Base-by-base conservation (phyloP, 2,797 vertebrate species). In the Mormyrops attenuatus region DNA sequence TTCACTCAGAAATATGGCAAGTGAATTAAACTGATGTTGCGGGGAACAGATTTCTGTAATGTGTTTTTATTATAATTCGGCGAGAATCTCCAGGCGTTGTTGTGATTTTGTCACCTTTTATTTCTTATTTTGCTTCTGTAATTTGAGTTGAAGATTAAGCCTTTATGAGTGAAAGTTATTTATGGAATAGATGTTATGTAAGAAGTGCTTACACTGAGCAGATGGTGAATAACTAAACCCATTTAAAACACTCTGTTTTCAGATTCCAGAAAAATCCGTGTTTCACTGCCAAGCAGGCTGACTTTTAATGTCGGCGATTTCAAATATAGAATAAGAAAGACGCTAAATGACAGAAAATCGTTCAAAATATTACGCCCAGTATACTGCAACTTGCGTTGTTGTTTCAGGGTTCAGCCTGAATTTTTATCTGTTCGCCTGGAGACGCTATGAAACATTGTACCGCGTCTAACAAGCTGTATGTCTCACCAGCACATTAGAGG, bases 181-280 rank as follows among this genome's bases (percentile, higher is more conserved):
- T 85, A 52, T 85, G 82, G 82, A 52, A 85, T 26, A 30, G 82
- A 85, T 26, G 22, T 85, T 85, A 85, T 52, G 82, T 30, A 85
- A 85, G 11, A 49, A 85, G 49, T 85, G 49, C 80, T 85, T 85
- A 50, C 44, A 85, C 82, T 52, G 85, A 87, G 53, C 85, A 87
- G 85, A 87, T 87, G 85, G 85, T 87, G 53, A 34, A n/a, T 57
- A 87, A 52, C 30, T n/a, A 55, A 38, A 87, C 30, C 17, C 15
- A 87, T 87, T 87, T 57, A 87, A 80, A 87, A 87, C 53, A 87
- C 17, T 57, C 49, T 41, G 85, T 87, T 52, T 57, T 53, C 26
- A 41, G 52, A 53, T 87, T 87, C 85, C 85, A 87, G 85, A 87
- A 57, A 55, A 30, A 8, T 73, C 66, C 30, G 3, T 8, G 52